Percentiles rank a stretch among this genome's conserved stretches.
Conservation (phyloP, 2,888 invertebrate genomes). For the Fragum whitleyi region DNA sequence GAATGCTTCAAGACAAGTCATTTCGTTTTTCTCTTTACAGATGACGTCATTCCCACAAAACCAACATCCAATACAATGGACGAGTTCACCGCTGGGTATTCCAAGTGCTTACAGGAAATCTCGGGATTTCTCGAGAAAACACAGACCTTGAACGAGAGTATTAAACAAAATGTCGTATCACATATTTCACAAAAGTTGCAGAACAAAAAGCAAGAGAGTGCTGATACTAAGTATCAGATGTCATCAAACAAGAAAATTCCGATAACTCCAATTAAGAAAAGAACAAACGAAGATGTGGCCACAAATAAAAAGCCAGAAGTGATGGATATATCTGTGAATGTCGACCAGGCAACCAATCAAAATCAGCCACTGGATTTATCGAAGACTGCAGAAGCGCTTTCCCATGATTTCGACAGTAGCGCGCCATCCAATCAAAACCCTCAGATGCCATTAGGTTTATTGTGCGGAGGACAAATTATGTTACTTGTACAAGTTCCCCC, state of each 20-base stretch:
- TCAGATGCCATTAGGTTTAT: constrained; percentile 33
- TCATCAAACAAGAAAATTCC: not conserved
- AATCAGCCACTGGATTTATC: not conserved
- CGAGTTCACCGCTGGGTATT: constrained; percentile 50
- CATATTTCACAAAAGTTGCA: constrained; percentile 45
- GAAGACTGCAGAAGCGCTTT: not conserved
- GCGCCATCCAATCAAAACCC: not conserved
- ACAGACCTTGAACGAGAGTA: constrained; percentile 10
- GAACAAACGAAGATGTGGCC: not conserved
- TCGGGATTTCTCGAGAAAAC: constrained; percentile 46
- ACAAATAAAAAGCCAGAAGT: constrained; percentile 5
- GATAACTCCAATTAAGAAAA: constrained; percentile 31
- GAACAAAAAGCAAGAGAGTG: not conserved
- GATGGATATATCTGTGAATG: constrained; percentile 22
- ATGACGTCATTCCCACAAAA: not conserved
- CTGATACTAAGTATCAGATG: not conserved
- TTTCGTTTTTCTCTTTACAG: not conserved
- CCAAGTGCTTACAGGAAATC: constrained; percentile 55
- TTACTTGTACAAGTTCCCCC: constrained; percentile 45
- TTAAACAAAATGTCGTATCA: constrained; percentile 39
- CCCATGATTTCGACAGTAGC: too few relatives aligned
- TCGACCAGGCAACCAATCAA: not conserved
- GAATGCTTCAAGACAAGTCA: too few relatives aligned
- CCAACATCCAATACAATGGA: not conserved
- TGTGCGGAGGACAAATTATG: constrained; percentile 50